These are phyloP conservation scores for Argyra leucocephala DNA, from an alignment of 2,888 invertebrate species.

Conservation along the genomic window DNA sequence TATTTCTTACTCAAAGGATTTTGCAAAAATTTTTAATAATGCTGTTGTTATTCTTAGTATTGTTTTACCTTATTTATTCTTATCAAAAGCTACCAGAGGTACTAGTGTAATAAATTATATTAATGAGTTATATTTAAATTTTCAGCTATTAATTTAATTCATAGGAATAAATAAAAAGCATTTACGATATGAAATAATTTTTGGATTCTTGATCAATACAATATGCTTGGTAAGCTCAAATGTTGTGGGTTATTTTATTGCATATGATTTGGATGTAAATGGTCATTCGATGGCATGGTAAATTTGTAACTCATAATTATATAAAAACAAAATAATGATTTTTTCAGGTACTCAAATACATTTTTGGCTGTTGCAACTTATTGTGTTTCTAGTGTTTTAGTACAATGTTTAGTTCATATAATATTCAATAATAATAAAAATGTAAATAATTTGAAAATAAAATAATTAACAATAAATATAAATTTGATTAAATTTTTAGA, in stretches of 20 bases:
- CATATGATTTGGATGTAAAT: constrained; percentile 30
- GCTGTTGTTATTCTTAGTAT: constrained; percentile 29
- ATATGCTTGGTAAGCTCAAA: constrained; percentile 30
- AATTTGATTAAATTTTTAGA: constrained; percentile 21
- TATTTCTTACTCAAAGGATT: constrained; percentile 31
- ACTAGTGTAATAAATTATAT: no score
- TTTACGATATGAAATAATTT: constrained; percentile 32
- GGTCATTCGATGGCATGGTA: constrained; percentile 36
- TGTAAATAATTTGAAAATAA: constrained; percentile 21
- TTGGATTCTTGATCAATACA: constrained; percentile 32
- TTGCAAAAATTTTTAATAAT: constrained; percentile 32
- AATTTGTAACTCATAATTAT: not conserved
- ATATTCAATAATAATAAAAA: constrained; percentile 28
- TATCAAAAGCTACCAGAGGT: constrained; percentile 33
- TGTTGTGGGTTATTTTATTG: constrained; percentile 31
- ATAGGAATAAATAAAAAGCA: constrained; percentile 33
- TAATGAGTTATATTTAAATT: not conserved
- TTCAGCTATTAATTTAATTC: constrained; percentile 8
- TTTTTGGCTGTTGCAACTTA: constrained; percentile 31
- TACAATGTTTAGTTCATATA: constrained; percentile 29
- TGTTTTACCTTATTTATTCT: constrained; percentile 30
- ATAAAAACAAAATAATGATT: not conserved
- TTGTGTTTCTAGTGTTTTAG: constrained; percentile 29
- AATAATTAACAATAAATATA: not conserved
- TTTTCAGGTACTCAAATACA: constrained; percentile 29